These are phyloP conservation scores for Dryobota labecula DNA, from an alignment of 2,888 invertebrate species.

Conservation along the genomic window DNA sequence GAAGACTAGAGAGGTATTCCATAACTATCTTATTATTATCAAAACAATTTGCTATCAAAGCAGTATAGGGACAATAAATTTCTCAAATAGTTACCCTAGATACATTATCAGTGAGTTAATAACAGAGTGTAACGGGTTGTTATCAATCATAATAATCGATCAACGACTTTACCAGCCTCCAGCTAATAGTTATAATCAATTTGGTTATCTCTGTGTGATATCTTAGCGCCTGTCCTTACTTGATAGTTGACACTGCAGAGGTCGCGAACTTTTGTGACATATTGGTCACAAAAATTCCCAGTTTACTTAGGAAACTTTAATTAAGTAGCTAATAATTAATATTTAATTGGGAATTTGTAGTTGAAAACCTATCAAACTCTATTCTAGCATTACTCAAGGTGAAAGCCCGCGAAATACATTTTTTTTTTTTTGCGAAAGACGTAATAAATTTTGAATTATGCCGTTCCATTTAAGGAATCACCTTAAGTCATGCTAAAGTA, in stretches of 20 bases:
- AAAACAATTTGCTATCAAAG: conserved; percentile 36
- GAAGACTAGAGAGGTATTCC: no score
- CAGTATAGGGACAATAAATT: conserved; percentile 54
- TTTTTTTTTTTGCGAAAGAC: neutral
- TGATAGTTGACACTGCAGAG: conserved; percentile 37
- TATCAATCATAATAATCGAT: conserved; percentile 74
- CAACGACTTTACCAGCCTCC: conserved; percentile 53
- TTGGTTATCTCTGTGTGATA: conserved; percentile 68
- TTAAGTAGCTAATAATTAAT: no score
- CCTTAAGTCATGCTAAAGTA: neutral
- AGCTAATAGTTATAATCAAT: conserved; percentile 71
- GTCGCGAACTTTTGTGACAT: conserved; percentile 31
- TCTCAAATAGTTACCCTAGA: conserved; percentile 67
- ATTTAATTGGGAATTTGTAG: neutral
- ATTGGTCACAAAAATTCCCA: no score
- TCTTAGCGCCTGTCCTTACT: conserved; percentile 68
- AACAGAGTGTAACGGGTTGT: conserved; percentile 55
- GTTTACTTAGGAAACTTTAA: neutral
- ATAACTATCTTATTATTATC: no score
- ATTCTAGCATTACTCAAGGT: neutral
- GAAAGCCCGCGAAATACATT: no score
- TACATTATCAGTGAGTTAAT: conserved; percentile 66
- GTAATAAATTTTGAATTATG: neutral
- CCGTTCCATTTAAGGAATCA: neutral
- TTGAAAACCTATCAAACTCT: neutral